These are phyloP conservation scores for Craseonycteris thonglongyai DNA, from an alignment of 2,113 vertebrate species.

Conservation along the genomic window DNA sequence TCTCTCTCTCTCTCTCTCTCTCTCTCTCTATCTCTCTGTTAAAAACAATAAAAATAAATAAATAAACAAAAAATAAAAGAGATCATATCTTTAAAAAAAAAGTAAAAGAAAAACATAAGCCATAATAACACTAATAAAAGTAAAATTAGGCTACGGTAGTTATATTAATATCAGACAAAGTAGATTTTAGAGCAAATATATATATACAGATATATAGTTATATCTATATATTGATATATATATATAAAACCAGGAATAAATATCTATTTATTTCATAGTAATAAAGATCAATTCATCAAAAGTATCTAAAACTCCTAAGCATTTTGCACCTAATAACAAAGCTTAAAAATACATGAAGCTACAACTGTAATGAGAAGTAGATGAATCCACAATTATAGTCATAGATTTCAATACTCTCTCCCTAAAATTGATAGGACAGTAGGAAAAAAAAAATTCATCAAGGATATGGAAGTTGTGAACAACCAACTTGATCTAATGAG, in stretches of 20 bases:
- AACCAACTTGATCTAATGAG: background rate
- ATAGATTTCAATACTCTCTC: background rate
- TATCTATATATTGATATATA: too few relatives aligned
- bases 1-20: too few relatives aligned
- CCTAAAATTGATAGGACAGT: background rate
- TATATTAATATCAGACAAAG: background rate
- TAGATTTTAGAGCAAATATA: background rate
- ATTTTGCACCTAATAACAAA: background rate
- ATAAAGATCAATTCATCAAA: background rate
- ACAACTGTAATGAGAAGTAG: background rate
- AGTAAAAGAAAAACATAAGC: background rate
- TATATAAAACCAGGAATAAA: background rate
- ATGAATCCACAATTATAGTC: background rate
- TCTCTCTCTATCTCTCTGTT: too few relatives aligned
- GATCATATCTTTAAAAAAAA: too few relatives aligned
- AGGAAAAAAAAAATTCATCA: background rate
- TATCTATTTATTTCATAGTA: background rate
- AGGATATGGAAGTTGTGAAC: background rate
- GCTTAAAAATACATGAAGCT: background rate
- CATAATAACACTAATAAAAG: background rate
- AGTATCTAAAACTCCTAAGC: background rate
- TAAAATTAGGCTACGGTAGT: background rate
- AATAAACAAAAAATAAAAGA: too few relatives aligned
- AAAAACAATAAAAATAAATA: too few relatives aligned
- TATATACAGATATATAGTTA: too few relatives aligned